Evolutionary conservation across 2,113 vertebrate genomes (phyloP), one percentile per base, ranked within the genome.

Genomic region (Jacana jacana): DNA sequence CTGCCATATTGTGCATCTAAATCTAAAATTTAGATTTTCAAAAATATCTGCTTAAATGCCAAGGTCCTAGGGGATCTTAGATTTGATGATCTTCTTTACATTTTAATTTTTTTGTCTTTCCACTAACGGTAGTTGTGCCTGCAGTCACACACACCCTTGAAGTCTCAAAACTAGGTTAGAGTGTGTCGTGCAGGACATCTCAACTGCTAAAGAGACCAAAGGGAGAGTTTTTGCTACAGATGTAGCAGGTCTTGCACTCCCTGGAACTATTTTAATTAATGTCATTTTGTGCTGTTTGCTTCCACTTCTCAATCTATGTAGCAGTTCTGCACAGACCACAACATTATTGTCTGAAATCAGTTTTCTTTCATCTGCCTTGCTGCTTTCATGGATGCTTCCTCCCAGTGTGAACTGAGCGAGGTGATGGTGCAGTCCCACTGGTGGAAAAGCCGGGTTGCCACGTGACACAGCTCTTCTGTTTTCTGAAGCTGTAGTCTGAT

Each of bases 341-440:
- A 30, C 0, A 1, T 42, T 18, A 23, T 60, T 51, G 9, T 39
- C 27, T 30, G 28, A 78, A 42, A 44, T 42, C 13, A 18, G 7
- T 44, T 79, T 66, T 22, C 48, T 72, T 54, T 30, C 1, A 3
- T 4, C 17, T 40, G 57, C 52, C 77, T 61, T 17, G n/a, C 37
- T 58, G 49, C 30, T 85, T 44, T 66, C 65, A 66, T 0, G 0
- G 27, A 17, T 27, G 3, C 14, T 18, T 54, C 61, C 8, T 57
- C 10, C 27, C 7, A 1, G 1, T 14, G 24, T 17, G 17, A 55
- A 40, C 23, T 25, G 39, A 30, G n/a, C 0, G 0, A 48, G 23
- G 40, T 16, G 24, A 40, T 0, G 0, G 15, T 76, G 42, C 35
- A 2, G 0, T 39, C 25, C 10, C 63, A 46, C 39, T 60, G 39